A percentile compares a stretch with the other conserved stretches of the same genome.
phyloP scores from a whole-genome alignment of 2,888 invertebrate species.

The Ypsolopha scabrella region DNA sequence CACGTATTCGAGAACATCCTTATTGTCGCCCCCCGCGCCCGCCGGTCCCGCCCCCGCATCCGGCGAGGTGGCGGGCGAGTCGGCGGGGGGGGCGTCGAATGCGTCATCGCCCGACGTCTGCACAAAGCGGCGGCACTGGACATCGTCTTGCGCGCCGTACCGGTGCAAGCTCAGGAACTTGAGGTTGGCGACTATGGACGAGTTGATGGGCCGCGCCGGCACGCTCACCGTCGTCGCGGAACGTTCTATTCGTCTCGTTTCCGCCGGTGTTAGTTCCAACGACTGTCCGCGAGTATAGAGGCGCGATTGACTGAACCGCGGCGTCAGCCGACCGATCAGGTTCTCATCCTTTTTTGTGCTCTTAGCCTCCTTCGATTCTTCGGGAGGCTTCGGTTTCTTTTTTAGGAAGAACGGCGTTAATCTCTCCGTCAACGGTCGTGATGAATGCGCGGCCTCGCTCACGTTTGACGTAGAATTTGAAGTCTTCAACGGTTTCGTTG shows the following conservation, averaged over 20 bases:
- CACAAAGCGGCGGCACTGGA: conserved; percentile 30
- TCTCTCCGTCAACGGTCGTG: conserved; percentile 50
- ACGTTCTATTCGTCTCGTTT: conserved; percentile 36
- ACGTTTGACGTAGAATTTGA: conserved; percentile 61
- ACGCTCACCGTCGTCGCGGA: conserved; percentile 52
- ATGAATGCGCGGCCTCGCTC: conserved; percentile 39
- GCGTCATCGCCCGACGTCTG: conserved; percentile 19
- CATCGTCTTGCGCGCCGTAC: conserved; percentile 44
- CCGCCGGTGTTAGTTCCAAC: conserved; percentile 39
- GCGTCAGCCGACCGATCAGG: conserved; percentile 53
- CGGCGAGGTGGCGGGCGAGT: conserved; percentile 9
- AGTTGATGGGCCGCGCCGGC: conserved; percentile 45
- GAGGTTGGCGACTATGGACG: conserved; percentile 52
- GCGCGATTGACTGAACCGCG: conserved; percentile 57
- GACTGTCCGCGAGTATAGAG: conserved; percentile 54
- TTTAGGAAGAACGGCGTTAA: conserved; percentile 61
- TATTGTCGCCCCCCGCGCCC: conserved; percentile 9
- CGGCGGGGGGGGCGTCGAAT: conserved; percentile 4
- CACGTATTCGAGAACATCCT: conserved; percentile 6
- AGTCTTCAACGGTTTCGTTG: conserved; percentile 43
- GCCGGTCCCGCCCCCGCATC: conserved; percentile 2
- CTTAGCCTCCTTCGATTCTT: conserved; percentile 26
- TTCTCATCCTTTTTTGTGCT: conserved; percentile 45
- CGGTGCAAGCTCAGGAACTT: conserved; percentile 59
- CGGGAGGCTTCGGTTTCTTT: conserved; percentile 47